phyloP scores from a whole-genome alignment of 1,140 invertebrate genomes.

The Drosophila yakuba region DNA sequence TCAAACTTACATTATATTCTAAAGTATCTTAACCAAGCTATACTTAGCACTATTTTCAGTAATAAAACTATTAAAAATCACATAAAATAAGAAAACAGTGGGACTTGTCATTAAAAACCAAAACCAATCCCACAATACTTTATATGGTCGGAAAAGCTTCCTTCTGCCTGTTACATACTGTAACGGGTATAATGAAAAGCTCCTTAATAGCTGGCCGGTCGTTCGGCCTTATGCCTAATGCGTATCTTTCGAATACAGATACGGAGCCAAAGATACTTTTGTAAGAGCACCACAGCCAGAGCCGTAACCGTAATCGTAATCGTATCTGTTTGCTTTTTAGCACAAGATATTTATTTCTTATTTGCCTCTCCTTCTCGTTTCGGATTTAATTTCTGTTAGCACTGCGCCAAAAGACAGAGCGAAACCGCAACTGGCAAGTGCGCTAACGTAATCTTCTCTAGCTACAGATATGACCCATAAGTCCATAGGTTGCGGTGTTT shows the following conservation, averaged over 20 bases:
- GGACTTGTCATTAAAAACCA: too few relatives aligned
- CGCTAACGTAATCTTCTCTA: conserved; percentile 73
- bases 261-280: conserved; percentile 21
- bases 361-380: conserved; percentile 31
- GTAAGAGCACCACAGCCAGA: conserved; percentile 12
- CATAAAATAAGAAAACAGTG: too few relatives aligned
- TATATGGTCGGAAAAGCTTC: too few relatives aligned
- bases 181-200: conserved; percentile 60
- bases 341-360: conserved; percentile 63
- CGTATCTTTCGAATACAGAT: conserved; percentile 71
- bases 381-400: conserved; percentile 68
- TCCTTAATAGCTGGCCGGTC: conserved; percentile 68
- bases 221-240: conserved; percentile 52
- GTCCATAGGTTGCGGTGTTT: conserved; percentile 40
- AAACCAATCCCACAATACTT: too few relatives aligned
- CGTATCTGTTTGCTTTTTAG: conserved; percentile 80
- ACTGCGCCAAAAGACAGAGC: conserved; percentile 39
- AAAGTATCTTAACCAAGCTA: too few relatives aligned
- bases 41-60: too few relatives aligned
- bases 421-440: conserved; percentile 64
- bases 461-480: conserved; percentile 60
- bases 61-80: too few relatives aligned
- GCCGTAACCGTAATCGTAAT: conserved; percentile 62
- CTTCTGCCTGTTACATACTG: too few relatives aligned
- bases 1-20: too few relatives aligned